phyloP scores from a whole-genome alignment of 2,113 vertebrate genomes.

The Sturnus vulgaris region DNA sequence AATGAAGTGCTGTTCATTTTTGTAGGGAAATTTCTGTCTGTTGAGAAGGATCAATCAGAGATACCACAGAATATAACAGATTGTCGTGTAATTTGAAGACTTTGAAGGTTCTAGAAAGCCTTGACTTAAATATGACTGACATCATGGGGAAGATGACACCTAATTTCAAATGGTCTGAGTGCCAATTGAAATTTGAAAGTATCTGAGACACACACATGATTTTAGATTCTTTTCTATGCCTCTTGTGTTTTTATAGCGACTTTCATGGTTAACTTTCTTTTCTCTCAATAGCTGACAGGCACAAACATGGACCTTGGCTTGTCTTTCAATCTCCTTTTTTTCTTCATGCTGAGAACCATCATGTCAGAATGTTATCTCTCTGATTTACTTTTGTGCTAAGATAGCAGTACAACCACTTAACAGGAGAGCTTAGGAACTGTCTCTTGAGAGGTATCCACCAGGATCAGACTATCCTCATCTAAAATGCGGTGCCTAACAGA shows the following conservation, averaged over 20 bases:
- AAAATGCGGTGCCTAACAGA: neutral
- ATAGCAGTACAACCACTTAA: neutral
- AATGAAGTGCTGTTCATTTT: neutral
- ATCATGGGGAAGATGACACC: neutral
- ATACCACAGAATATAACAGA: neutral
- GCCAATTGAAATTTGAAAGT: neutral
- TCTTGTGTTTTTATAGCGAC: neutral
- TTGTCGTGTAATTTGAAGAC: neutral
- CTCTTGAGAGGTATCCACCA: neutral
- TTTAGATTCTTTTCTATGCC: neutral
- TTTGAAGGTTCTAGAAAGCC: neutral
- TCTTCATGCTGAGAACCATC: neutral
- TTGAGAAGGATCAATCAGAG: neutral
- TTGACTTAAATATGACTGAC: neutral
- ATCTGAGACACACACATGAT: neutral
- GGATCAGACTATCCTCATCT: neutral
- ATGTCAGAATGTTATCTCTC: neutral
- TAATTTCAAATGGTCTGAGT: neutral
- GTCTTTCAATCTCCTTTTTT: neutral
- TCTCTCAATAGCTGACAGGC: neutral
- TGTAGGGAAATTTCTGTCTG: neutral
- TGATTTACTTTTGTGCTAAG: neutral
- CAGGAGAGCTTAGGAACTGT: fast-evolving
- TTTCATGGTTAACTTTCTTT: neutral
- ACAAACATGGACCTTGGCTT: neutral